Percentiles rank a stretch among this genome's conserved stretches.
phyloP scores from a whole-genome alignment of 2,113 vertebrate species.

The cattle (Bos taurus) region DNA sequence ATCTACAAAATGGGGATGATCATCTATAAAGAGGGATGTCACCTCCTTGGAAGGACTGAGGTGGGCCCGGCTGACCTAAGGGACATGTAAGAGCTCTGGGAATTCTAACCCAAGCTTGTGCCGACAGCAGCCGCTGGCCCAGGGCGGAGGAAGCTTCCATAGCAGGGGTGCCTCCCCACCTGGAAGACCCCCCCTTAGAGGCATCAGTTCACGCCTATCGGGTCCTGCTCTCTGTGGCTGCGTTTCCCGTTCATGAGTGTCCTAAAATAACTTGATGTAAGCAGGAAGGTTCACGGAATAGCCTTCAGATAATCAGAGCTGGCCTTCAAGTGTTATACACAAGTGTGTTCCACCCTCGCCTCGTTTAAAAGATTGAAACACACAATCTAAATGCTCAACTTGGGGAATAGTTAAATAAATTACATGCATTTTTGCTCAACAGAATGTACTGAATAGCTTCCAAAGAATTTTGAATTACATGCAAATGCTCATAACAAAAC shows the following conservation, averaged over 20 bases:
- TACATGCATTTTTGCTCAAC: background rate
- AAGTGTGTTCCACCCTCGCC: background rate
- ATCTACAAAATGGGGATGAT: background rate
- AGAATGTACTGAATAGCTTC: background rate
- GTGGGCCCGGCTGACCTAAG: background rate
- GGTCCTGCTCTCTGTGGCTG: background rate
- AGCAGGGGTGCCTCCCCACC: background rate
- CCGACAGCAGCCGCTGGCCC: background rate
- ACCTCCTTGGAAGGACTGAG: background rate
- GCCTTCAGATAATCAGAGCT: background rate
- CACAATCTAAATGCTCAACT: rapidly evolving
- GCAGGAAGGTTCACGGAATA: background rate
- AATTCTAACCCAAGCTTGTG: background rate
- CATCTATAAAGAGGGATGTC: background rate
- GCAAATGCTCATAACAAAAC: background rate
- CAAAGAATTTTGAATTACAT: background rate
- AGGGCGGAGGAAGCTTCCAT: rapidly evolving
- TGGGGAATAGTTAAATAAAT: background rate
- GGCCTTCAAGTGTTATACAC: rapidly evolving
- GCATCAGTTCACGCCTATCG: rapidly evolving
- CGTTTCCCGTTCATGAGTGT: rapidly evolving
- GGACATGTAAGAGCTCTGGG: background rate
- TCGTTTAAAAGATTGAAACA: background rate
- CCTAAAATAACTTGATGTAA: background rate
- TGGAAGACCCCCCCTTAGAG: background rate